Evolutionary conservation across 2,888 invertebrate genomes (phyloP).

Genomic region (Epicampocera succincta): DNA sequence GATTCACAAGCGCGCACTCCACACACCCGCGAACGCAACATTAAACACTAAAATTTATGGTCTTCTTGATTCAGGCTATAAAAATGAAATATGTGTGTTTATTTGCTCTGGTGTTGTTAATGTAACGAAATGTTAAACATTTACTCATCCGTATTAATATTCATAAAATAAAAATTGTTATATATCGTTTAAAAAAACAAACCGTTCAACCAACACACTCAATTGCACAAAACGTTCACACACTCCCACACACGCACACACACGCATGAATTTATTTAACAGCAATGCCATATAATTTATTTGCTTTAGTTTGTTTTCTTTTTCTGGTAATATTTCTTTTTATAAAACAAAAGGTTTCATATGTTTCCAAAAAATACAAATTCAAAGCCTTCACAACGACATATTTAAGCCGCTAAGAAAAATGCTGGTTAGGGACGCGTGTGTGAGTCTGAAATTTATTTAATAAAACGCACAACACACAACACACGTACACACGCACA

Average conservation of each 20-base stretch:
- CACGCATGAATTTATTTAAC: neutral
- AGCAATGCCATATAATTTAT: constrained; percentile 11
- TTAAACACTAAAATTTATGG: too few relatives aligned
- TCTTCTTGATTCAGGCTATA: too few relatives aligned
- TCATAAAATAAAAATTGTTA: constrained; percentile 39
- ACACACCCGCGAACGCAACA: too few relatives aligned
- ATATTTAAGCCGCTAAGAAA: constrained; percentile 8
- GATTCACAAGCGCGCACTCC: too few relatives aligned
- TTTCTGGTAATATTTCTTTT: neutral
- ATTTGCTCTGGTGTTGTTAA: neutral
- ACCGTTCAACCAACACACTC: neutral
- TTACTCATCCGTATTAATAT: constrained; percentile 11
- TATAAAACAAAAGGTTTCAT: constrained; percentile 8
- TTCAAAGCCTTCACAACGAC: neutral
- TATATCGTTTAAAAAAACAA: constrained; percentile 18
- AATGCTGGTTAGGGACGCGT: neutral
- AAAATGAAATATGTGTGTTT: too few relatives aligned
- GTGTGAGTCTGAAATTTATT: constrained; percentile 1
- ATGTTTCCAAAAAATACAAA: constrained; percentile 39
- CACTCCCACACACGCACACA: constrained; percentile 9
- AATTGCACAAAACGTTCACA: neutral
- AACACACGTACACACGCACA: too few relatives aligned
- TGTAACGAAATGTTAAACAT: constrained; percentile 47
- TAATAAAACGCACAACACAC: constrained; percentile 1
- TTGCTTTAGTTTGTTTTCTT: neutral